Evolutionary conservation across 2,113 vertebrate species (phyloP), one percentile per base, ranked within the genome.

Genomic region (Smithornis capensis): DNA sequence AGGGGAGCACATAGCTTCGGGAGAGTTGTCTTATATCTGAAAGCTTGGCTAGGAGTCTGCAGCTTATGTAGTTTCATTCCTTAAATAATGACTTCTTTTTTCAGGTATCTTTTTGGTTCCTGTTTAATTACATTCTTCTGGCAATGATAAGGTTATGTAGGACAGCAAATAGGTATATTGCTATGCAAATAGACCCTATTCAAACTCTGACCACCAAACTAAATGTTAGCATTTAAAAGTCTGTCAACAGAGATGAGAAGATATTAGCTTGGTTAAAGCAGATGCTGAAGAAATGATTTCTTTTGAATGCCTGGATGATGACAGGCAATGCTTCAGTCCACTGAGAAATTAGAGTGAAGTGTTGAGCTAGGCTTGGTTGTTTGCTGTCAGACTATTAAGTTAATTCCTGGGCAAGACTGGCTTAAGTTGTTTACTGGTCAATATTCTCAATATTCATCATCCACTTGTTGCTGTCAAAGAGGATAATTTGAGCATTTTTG

Each of bases 371-470:
- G 37, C 73, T 89, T 0, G 0, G 28, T 92, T 76, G 60, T 59
- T 92, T 96, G 75, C 69, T 94, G 50, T 94, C 47, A 75, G 83
- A 82, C 83, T 94, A 68, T 95, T 70, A 96, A 93, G 55, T 88
- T 85, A 92, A 95, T 84, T 94, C 91, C 92, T 77, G 31, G 57
- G 91, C 92, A 95, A 94, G 83, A n/a, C 24, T 75, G 80, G 40
- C 62, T 76, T 53, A 87, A 89, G 83, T 84, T 95, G 95, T 97
- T 96, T 94, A 94, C 89, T 89, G 45, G 89, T 96, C 4, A 2
- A 87, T 96, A 82, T 50, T 87, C 77, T 94, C 65, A 40, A 57
- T 87, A 89, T 90, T 90, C 90, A 88, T 94, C 68, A 44, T 88
- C 73, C 24, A 47, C 93, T 93, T 86, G 52, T 87, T 77, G 13